phyloP scores from a whole-genome alignment of 2,888 invertebrate species.

The Andrena trimmerana region DNA sequence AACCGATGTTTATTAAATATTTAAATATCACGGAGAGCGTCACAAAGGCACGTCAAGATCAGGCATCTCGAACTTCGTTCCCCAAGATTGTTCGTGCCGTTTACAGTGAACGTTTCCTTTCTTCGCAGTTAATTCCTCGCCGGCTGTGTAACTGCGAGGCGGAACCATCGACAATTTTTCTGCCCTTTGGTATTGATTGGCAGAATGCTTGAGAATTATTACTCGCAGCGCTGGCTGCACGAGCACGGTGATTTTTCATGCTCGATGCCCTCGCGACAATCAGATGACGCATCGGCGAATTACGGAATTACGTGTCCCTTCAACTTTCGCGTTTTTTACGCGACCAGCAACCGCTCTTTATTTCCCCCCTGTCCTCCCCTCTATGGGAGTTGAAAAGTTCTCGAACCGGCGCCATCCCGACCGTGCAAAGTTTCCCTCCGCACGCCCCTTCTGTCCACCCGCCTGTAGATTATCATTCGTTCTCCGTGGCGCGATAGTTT shows the following conservation, averaged over 20 bases:
- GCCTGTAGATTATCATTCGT: conserved; percentile 36
- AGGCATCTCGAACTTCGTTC: background rate
- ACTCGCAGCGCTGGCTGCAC: background rate
- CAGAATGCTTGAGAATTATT: too few species aligned
- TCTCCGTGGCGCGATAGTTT: conserved; percentile 14
- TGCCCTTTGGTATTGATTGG: too few species aligned
- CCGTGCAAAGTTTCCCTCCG: conserved; percentile 38
- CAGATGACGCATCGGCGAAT: conserved; percentile 25
- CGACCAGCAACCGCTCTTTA: conserved; percentile 5
- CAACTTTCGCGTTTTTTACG: conserved; percentile 12
- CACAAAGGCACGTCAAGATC: background rate
- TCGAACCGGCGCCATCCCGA: conserved; percentile 38
- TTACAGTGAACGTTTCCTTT: background rate
- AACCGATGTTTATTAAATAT: conserved; percentile 24
- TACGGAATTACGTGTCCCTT: conserved; percentile 23
- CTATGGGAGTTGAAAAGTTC: conserved; percentile 39
- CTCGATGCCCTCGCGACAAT: background rate
- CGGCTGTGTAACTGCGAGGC: too few species aligned
- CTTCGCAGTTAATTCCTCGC: too few species aligned
- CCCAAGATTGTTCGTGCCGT: background rate
- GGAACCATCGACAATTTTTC: too few species aligned
- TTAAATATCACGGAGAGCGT: background rate
- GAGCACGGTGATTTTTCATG: background rate
- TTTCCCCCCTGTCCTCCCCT: conserved; percentile 15
- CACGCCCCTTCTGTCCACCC: background rate